Base-by-base conservation (phyloP, 2,797 vertebrate species). In the Malurus leucopterus region DNA sequence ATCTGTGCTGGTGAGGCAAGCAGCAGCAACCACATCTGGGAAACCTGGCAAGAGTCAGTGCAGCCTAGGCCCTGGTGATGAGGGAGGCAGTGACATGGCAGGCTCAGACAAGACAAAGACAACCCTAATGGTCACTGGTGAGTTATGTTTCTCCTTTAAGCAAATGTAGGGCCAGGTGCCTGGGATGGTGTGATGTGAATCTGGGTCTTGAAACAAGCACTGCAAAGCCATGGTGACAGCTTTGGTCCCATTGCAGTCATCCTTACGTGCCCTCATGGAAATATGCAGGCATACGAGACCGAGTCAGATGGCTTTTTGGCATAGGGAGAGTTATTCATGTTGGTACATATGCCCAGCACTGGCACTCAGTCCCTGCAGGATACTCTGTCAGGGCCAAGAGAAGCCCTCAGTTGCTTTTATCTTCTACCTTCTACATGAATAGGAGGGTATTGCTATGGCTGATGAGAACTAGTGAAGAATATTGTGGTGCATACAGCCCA, bases 121-220 rank as follows among this genome's bases (percentile, higher is more conserved):
- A 68, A 0, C 19, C 27, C 9, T 65, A 32, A 47, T 8, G 1
- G 38, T 69, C 41, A 27, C 40, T 65, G 23, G 14, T 15, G n/a
- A 3, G 8, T 72, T 72, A 20, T 49, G 8, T 49, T 65, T 50
- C 20, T 38, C 7, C 27, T 71, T 54, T 44, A 26, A 81, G 24
- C 34, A 71, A 23, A 34, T 12, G 30, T 0, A 1, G 44, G 23
- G 4, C 24, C 67, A 18, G n/a, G 18, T 44, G 46, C 4, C 22
- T 40, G 23, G n/a, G 8, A 32, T 15, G 36, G 36, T 22, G 26
- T 44, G 50, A 4, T 80, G 16, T 64, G 47, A 75, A 64, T 64
- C 38, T n/a, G 17, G 13, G 41, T 51, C 43, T 46, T 57, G n/a
- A 38, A 22, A 64, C 23, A 68, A 64, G 16, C 4, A 18, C 34